Conservation (phyloP, 2,888 invertebrate genomes). For the Luperina testacea region DNA sequence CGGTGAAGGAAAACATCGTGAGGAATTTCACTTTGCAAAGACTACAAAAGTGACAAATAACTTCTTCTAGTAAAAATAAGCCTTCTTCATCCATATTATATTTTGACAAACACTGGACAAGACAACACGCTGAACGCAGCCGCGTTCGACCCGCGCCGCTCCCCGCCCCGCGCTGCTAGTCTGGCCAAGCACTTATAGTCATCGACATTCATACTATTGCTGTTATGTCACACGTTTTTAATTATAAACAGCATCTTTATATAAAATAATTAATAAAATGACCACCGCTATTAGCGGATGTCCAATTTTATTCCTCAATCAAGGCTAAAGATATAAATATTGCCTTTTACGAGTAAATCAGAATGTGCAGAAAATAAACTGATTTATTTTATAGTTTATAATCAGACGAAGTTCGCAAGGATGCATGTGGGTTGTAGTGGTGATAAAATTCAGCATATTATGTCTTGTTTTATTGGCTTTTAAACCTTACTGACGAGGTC, state of each 20-base stretch:
- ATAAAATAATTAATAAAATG: not conserved
- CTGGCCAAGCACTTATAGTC: no score
- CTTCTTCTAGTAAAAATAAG: no score
- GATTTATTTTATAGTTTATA: conserved; percentile 14
- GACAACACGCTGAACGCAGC: no score
- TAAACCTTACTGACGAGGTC: not conserved
- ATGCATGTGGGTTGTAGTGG: conserved; percentile 10
- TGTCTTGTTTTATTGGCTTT: conserved; percentile 1
- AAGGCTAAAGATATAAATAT: conserved; percentile 11
- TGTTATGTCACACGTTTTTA: no score
- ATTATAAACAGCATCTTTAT: not conserved
- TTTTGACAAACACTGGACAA: no score
- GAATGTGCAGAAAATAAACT: conserved; percentile 4
- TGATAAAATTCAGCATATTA: conserved; percentile 4
- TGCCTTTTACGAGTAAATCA: conserved; percentile 20
- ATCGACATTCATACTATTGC: no score
- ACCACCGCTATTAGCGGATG: not conserved
- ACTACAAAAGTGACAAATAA: no score
- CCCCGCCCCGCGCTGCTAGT: no score
- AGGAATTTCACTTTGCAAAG: no score
- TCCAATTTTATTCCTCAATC: conserved; percentile 1
- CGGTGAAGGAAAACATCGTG: no score
- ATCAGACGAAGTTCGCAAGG: not conserved
- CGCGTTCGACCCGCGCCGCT: no score
- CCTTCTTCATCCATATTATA: no score